Percentiles rank a stretch among this genome's conserved stretches.
Evolutionary conservation across 2,797 vertebrate genomes (phyloP).

Genomic region (Antrozous pallidus): DNA sequence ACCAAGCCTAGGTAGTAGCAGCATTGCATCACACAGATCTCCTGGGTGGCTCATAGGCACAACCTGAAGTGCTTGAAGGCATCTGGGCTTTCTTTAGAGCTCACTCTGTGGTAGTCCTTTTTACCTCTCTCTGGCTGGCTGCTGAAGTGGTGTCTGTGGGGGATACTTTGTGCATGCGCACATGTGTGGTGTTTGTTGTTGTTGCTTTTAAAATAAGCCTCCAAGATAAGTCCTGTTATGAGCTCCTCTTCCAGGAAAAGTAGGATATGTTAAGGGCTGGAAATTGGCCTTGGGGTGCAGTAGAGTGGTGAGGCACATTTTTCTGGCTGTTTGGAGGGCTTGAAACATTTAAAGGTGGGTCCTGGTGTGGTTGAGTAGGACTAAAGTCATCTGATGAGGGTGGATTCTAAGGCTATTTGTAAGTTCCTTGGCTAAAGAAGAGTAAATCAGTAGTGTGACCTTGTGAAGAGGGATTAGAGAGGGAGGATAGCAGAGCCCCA

Average conservation of each 20-base stretch:
- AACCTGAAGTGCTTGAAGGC: background rate
- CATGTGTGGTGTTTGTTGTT: background rate
- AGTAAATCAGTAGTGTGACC: background rate
- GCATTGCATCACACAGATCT: accelerated
- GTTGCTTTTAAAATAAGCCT: slow-evolving; percentile 45
- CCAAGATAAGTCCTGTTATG: slow-evolving; percentile 25
- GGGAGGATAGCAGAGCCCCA: background rate
- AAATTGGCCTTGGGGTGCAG: background rate
- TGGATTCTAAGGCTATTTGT: background rate
- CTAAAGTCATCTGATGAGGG: background rate
- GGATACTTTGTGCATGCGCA: background rate
- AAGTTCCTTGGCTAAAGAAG: background rate
- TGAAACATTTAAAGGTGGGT: background rate
- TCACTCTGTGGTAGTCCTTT: background rate
- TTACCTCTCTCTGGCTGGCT: slow-evolving; percentile 20
- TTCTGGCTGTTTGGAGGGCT: background rate
- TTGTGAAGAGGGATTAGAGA: background rate
- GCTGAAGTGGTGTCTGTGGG: background rate
- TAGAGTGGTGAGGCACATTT: background rate
- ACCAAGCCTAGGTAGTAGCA: accelerated
- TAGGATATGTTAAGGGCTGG: slow-evolving; percentile 15
- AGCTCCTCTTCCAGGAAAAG: slow-evolving; percentile 46
- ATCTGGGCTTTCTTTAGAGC: background rate
- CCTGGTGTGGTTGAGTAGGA: background rate
- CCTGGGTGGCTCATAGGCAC: background rate